Evolutionary conservation across 2,113 vertebrate species (phyloP).

Genomic region (Rissa tridactyla): DNA sequence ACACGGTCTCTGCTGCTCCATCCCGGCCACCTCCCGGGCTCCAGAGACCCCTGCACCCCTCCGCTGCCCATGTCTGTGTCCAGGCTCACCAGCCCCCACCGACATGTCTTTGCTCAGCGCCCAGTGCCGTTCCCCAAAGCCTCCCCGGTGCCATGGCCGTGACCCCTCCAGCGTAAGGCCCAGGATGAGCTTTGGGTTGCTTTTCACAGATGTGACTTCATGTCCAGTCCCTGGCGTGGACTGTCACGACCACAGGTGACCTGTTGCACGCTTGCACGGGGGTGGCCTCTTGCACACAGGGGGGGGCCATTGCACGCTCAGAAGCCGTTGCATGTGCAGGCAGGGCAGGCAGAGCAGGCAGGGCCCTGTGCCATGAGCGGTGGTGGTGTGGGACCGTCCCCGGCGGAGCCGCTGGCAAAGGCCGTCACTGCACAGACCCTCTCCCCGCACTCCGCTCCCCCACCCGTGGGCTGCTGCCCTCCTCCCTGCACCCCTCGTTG

Average conservation of each 20-base stretch:
- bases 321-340: background rate
- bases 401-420: rapidly evolving
- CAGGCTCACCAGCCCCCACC: background rate
- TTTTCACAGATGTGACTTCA: background rate
- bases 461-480: background rate
- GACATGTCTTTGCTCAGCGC: background rate
- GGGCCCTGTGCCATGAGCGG: background rate
- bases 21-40: rapidly evolving
- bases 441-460: background rate
- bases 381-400: rapidly evolving
- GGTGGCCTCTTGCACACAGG: no score
- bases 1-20: background rate
- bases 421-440: background rate
- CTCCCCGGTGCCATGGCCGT: rapidly evolving
- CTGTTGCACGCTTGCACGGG: background rate
- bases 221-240: background rate
- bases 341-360: background rate
- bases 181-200: background rate
- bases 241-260: background rate
- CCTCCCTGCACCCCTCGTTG: background rate
- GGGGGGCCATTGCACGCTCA: rapidly evolving
- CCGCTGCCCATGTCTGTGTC: rapidly evolving
- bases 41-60: background rate
- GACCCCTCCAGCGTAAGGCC: background rate
- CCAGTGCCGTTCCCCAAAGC: background rate